A percentile compares a stretch with the other conserved stretches of the same genome.
phyloP scores from a whole-genome alignment of 2,113 vertebrate species.

The Paramormyrops kingsleyae region DNA sequence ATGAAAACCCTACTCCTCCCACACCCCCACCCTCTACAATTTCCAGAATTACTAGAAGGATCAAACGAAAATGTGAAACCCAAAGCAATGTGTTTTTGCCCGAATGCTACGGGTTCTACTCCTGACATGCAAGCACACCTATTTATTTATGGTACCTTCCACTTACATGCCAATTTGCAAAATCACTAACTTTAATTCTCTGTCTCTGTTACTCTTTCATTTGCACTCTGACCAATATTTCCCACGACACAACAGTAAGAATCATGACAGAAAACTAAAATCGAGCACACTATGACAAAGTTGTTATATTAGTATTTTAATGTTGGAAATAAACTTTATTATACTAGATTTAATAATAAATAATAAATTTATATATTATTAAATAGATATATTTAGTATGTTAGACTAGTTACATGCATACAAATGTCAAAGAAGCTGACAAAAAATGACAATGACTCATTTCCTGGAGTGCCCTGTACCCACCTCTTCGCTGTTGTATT shows the following conservation, averaged over 20 bases:
- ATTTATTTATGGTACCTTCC: not conserved
- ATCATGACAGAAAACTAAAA: not conserved
- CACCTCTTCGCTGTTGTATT: not conserved
- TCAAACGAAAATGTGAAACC: not conserved
- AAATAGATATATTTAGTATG: not conserved
- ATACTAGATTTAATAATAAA: too few relatives aligned
- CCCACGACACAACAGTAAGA: not conserved
- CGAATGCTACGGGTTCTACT: not conserved
- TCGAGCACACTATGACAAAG: not conserved
- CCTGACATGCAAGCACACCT: not conserved
- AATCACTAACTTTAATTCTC: not conserved
- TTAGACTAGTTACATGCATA: not conserved
- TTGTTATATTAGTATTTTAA: not conserved
- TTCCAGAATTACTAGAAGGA: not conserved
- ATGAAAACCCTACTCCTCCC: not conserved
- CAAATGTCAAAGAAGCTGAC: not conserved
- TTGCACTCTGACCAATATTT: not conserved
- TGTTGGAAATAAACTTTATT: not conserved
- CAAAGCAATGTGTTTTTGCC: not conserved
- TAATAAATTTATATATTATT: too few relatives aligned
- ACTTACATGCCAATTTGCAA: not conserved
- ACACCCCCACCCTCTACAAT: not conserved
- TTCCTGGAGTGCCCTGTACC: not conserved
- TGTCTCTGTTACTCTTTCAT: not conserved
- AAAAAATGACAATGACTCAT: not conserved